phyloP scores from a whole-genome alignment of 2,113 vertebrate species.

The Aviceda subcristata region DNA sequence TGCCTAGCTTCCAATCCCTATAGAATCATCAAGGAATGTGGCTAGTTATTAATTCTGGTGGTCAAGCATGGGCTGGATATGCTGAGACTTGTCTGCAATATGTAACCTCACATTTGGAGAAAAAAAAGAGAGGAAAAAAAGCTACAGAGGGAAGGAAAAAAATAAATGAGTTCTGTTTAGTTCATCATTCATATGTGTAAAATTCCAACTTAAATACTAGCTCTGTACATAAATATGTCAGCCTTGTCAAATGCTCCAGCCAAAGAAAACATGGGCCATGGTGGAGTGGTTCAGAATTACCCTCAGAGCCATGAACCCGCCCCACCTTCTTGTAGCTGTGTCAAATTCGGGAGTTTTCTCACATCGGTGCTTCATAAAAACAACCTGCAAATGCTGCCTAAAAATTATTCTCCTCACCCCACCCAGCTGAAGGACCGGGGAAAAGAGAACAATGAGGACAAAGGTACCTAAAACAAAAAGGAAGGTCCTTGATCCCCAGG shows the following conservation, averaged over 20 bases:
- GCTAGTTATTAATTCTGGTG: slow-evolving; percentile 70
- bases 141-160: slow-evolving; percentile 27
- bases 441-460: background rate
- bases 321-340: slow-evolving; percentile 10
- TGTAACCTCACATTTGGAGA: slow-evolving; percentile 53
- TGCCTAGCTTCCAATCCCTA: slow-evolving; percentile 48
- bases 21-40: slow-evolving; percentile 64
- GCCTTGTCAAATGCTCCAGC: slow-evolving; percentile 51
- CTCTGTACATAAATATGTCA: slow-evolving; percentile 74
- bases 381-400: background rate
- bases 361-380: background rate
- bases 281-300: slow-evolving; percentile 43
- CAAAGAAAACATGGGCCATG: slow-evolving; percentile 64
- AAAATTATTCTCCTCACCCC: background rate
- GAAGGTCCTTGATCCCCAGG: background rate
- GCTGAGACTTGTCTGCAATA: slow-evolving; percentile 55
- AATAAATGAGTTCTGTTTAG: slow-evolving; percentile 65
- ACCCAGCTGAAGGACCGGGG: background rate
- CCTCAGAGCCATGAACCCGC: slow-evolving; percentile 35
- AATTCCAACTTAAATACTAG: slow-evolving; percentile 75
- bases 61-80: slow-evolving; percentile 54
- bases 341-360: slow-evolving; percentile 27
- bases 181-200: slow-evolving; percentile 73
- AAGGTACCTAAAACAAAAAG: background rate
- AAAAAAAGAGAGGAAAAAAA: background rate